Base-by-base conservation (phyloP, 1,140 invertebrate species). In the Lepidurus arcticus region DNA sequence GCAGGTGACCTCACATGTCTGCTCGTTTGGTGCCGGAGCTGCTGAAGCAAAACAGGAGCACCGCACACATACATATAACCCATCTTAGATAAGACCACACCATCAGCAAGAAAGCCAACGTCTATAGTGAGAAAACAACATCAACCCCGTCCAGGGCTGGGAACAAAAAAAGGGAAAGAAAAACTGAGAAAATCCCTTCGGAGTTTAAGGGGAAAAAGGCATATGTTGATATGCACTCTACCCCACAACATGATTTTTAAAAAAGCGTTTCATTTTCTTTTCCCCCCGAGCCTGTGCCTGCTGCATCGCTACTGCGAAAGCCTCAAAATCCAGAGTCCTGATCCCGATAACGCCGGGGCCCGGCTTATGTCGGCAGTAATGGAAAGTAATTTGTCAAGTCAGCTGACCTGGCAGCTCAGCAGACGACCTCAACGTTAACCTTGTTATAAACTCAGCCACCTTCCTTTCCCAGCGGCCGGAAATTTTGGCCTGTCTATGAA, bases 1-100 rank as follows among this genome's bases (percentile, higher is more conserved):
- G 53, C 53, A 65, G 53, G 53, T 65, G 53, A 65, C 53, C 53
- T 65, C 53, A 65, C 53, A 65, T 65, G 53, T 65, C 53, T 65
- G 53, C 53, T 65, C 45, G 10, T 13, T 65, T 1, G 53, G 53
- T 65, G 53, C 9, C 53, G 6, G 53, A 65, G 53, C 53, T 13
- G 9, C 53, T 65, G 53, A 65, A 65, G 53, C 16, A 65, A 65
- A 65, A 65, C 53, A 65, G 53, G 53, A 65, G 53, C 53, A 13
- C 53, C 53, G 21, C 53, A 65, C 53, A 65, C 53, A 65, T 65
- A 65, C 53, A 65, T 65, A 65, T 65, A 65, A 21, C 53, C 53
- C 53, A 65, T 65, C 53, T 65, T 9, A 65, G 53, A 65, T 65
- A 65, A 65, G 53, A 65, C 53, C 53, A 65, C 53, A 65, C 53